Evolutionary conservation across 2,888 invertebrate genomes (phyloP).

Genomic region (Drosophila merina): DNA sequence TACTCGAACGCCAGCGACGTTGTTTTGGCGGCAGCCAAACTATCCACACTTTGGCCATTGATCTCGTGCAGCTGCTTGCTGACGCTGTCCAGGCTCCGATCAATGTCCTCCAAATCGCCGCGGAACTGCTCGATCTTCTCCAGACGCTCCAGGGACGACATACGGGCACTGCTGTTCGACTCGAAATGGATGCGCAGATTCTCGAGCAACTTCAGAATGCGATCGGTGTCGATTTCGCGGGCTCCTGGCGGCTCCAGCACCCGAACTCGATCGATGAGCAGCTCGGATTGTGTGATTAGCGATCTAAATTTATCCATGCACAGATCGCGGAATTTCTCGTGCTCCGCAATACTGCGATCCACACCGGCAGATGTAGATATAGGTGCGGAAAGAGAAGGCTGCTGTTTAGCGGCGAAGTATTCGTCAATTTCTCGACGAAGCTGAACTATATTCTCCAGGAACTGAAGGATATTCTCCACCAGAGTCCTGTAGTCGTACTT

Average conservation of each 20-base stretch:
- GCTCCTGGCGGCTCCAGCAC: conserved; percentile 89
- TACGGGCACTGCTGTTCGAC: conserved; percentile 86
- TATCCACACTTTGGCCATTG: conserved; percentile 89
- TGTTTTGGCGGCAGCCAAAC: conserved; percentile 88
- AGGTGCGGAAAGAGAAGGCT: conserved; percentile 8
- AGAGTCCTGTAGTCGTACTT: conserved; percentile 89
- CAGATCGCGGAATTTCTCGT: conserved; percentile 87
- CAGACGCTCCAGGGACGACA: conserved; percentile 87
- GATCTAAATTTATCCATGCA: conserved; percentile 88
- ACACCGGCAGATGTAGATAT: conserved; percentile 73
- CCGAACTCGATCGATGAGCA: conserved; percentile 88
- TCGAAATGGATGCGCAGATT: conserved; percentile 88
- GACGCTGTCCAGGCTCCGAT: conserved; percentile 88
- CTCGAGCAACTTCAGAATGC: conserved; percentile 87
- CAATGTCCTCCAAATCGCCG: conserved; percentile 89
- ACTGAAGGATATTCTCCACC: conserved; percentile 88
- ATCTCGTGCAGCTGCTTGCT: conserved; percentile 87
- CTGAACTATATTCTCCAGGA: conserved; percentile 88
- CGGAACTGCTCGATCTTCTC: conserved; percentile 89
- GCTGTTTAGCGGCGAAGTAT: conserved; percentile 84
- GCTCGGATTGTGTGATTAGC: conserved; percentile 88
- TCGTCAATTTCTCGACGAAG: conserved; percentile 87
- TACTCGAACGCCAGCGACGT: conserved; percentile 89
- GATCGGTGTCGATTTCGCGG: conserved; percentile 88
- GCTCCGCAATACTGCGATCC: conserved; percentile 86